Percentiles rank a stretch among this genome's conserved stretches.
These are phyloP conservation scores for Tholera decimalis DNA, from an alignment of 2,888 invertebrate genomes.

Conservation along the genomic window DNA sequence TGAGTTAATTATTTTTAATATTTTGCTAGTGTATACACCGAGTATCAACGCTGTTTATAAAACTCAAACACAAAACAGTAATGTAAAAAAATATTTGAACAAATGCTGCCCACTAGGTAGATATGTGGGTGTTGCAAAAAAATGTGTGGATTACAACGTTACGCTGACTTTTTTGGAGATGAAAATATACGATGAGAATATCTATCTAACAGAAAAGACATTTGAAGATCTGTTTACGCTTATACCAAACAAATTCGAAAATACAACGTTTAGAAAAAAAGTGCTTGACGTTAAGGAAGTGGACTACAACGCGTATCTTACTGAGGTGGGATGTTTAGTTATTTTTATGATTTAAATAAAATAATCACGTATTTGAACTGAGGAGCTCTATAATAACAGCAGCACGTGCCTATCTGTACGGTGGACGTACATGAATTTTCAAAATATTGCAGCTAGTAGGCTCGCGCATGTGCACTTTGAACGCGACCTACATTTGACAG, in stretches of 20 bases:
- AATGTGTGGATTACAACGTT: not conserved
- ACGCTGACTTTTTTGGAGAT: slow-evolving; percentile 3
- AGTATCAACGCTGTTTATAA: not conserved
- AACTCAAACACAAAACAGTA: not conserved
- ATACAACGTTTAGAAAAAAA: not conserved
- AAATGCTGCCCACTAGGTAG: slow-evolving; percentile 25
- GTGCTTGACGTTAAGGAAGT: not conserved
- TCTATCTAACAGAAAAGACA: not conserved
- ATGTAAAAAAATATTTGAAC: not conserved
- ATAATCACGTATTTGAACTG: not conserved
- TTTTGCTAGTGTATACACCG: slow-evolving; percentile 3
- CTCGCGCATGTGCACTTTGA: too few species aligned
- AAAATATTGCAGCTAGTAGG: too few species aligned
- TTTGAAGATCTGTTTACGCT: slow-evolving; percentile 29
- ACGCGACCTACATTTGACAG: too few species aligned
- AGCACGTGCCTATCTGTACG: too few species aligned
- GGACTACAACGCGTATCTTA: slow-evolving; percentile 19
- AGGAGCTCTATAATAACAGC: not conserved
- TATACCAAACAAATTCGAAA: slow-evolving; percentile 15
- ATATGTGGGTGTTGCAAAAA: not conserved
- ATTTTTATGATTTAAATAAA: not conserved
- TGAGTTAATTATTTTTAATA: not conserved
- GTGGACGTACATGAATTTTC: too few species aligned
- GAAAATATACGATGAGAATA: slow-evolving; percentile 22
- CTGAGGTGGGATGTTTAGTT: slow-evolving; percentile 19